These are phyloP conservation scores for Chlorospingus semifuscus DNA, from an alignment of 2,797 vertebrate genomes.

Conservation along the genomic window DNA sequence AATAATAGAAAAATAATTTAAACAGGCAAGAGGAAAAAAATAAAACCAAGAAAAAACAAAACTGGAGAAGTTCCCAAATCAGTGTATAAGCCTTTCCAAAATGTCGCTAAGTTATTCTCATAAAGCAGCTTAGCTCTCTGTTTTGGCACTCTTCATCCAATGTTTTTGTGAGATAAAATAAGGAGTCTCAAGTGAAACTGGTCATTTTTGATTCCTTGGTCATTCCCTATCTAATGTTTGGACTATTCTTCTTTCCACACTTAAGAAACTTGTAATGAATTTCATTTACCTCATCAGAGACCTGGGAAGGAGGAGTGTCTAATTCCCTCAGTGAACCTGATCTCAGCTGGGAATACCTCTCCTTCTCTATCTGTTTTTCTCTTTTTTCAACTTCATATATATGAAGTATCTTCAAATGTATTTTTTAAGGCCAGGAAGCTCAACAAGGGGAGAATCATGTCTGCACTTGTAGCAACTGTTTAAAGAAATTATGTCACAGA, in stretches of 20 bases:
- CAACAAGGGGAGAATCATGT: neutral
- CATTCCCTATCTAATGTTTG: neutral
- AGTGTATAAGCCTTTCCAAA: conserved; percentile 1
- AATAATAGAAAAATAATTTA: neutral
- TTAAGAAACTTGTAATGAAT: neutral
- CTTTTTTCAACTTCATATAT: neutral
- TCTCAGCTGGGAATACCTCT: neutral
- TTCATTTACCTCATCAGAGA: neutral
- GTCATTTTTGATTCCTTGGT: neutral
- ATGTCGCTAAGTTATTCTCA: neutral
- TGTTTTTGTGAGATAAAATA: neutral
- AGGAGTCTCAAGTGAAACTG: neutral
- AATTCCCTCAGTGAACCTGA: neutral
- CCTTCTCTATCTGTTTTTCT: neutral
- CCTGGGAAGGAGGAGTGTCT: neutral
- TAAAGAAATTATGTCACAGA: neutral
- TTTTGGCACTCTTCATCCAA: neutral
- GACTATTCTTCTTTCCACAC: neutral
- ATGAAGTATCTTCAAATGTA: rapidly evolving
- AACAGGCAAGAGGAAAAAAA: neutral
- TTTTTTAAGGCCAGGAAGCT: neutral
- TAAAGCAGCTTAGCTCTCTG: neutral
- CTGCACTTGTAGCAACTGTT: neutral
- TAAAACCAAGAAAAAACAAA: neutral
- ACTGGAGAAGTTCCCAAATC: neutral